These are phyloP conservation scores for Coreius guichenoti DNA, from an alignment of 2,797 vertebrate genomes.

Conservation along the genomic window DNA sequence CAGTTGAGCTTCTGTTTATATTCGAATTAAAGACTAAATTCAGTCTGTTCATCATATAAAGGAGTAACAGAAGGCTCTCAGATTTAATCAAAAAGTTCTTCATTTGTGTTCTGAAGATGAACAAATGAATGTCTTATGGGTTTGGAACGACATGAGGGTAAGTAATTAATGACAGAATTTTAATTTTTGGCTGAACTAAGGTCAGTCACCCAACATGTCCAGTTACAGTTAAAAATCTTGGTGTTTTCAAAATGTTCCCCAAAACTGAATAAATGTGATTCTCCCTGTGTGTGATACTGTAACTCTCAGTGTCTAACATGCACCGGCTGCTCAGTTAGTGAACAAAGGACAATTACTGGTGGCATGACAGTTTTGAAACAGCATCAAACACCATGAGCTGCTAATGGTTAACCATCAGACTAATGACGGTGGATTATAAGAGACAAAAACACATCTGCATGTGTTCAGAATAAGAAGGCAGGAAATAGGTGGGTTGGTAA, in stretches of 20 bases:
- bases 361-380: not conserved
- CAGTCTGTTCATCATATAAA: too few relatives aligned
- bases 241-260: not conserved
- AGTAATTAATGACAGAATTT: too few relatives aligned
- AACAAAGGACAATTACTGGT: not conserved
- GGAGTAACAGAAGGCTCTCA: too few relatives aligned
- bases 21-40: too few relatives aligned
- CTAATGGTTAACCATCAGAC: not conserved
- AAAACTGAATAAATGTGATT: not conserved
- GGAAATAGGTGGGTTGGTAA: not conserved
- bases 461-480: not conserved
- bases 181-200: too few relatives aligned
- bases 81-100: too few relatives aligned
- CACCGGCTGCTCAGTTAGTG: not conserved
- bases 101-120: too few relatives aligned
- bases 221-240: not conserved
- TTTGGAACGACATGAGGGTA: too few relatives aligned
- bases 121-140: too few relatives aligned
- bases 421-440: not conserved
- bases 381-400: not conserved
- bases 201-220: too few relatives aligned
- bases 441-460: not conserved
- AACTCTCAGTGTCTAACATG: not conserved
- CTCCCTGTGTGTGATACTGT: not conserved
- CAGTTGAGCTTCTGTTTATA: too few relatives aligned